These are phyloP conservation scores for Thalassophryne amazonica DNA, from an alignment of 2,797 vertebrate genomes.

Conservation along the genomic window DNA sequence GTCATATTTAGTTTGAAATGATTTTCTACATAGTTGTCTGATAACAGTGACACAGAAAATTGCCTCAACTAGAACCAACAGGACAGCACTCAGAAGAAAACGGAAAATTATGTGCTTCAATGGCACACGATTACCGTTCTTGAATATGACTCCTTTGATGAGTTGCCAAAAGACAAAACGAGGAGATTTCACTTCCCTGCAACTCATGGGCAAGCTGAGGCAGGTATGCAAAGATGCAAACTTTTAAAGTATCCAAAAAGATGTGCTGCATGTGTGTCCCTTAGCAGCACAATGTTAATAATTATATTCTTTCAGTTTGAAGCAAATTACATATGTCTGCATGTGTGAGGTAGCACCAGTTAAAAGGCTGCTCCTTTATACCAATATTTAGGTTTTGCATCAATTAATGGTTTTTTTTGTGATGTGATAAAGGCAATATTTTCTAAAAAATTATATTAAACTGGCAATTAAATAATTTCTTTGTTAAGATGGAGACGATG, in stretches of 20 bases:
- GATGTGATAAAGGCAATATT: not conserved
- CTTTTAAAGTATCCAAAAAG: slow-evolving; percentile 17
- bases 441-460: not conserved
- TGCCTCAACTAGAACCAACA: slow-evolving; percentile 54
- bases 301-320: not conserved
- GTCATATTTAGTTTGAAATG: slow-evolving; percentile 33
- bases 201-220: slow-evolving; percentile 58
- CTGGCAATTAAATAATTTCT: not conserved
- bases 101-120: slow-evolving; percentile 44
- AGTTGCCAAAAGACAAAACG: slow-evolving; percentile 52
- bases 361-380: not conserved
- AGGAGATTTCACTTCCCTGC: slow-evolving; percentile 43
- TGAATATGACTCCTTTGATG: slow-evolving; percentile 49
- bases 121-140: slow-evolving; percentile 59
- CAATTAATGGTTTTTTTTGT: not conserved
- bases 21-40: slow-evolving; percentile 54
- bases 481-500: not conserved
- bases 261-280: slow-evolving; percentile 8
- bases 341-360: not conserved
- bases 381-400: not conserved
- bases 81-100: slow-evolving; percentile 42
- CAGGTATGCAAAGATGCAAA: slow-evolving; percentile 41
- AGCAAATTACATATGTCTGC: not conserved
- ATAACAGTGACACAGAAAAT: slow-evolving; percentile 47
- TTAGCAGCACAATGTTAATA: not conserved